Evolutionary conservation across 1,140 invertebrate species (phyloP).

Genomic region (Orius insidiosus): DNA sequence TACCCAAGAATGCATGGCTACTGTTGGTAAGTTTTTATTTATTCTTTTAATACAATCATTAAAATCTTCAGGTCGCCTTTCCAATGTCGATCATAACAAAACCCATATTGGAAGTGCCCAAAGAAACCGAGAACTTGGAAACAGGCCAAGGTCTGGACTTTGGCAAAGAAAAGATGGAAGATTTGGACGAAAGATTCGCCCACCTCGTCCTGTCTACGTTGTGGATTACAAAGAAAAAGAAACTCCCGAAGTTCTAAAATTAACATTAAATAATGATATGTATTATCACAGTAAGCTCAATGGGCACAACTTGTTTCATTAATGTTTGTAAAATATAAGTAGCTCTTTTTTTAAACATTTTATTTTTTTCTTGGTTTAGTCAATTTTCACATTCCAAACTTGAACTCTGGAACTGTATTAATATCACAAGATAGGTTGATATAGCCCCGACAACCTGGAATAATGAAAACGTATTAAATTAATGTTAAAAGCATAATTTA

Average conservation of each 20-base stretch:
- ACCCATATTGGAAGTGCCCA: slow-evolving; percentile 72
- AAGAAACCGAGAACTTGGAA: slow-evolving; percentile 63
- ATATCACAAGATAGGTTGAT: slow-evolving; percentile 52
- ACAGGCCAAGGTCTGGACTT: slow-evolving; percentile 75
- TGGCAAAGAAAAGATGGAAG: slow-evolving; percentile 83
- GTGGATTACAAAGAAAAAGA: slow-evolving; percentile 11
- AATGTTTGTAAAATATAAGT: too few species aligned
- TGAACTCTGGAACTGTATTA: slow-evolving; percentile 43
- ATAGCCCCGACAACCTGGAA: slow-evolving; percentile 48
- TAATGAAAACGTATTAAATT: neutral
- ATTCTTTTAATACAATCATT: neutral
- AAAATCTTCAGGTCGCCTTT: slow-evolving; percentile 47
- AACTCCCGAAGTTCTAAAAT: slow-evolving; percentile 3
- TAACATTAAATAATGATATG: slow-evolving; percentile 12
- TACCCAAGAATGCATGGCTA: slow-evolving; percentile 77
- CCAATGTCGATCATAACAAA: slow-evolving; percentile 54
- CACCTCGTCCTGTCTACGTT: slow-evolving; percentile 34
- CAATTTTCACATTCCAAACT: too few species aligned
- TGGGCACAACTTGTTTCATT: too few species aligned
- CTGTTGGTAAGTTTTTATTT: slow-evolving; percentile 44
- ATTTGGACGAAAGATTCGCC: slow-evolving; percentile 71
- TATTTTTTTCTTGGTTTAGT: too few species aligned
- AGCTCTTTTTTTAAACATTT: too few species aligned
- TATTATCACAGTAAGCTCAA: slow-evolving; percentile 8
- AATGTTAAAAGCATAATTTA: too few species aligned